These are phyloP conservation scores for Diaprepes abbreviatus DNA, from an alignment of 2,888 invertebrate species.

Conservation along the genomic window DNA sequence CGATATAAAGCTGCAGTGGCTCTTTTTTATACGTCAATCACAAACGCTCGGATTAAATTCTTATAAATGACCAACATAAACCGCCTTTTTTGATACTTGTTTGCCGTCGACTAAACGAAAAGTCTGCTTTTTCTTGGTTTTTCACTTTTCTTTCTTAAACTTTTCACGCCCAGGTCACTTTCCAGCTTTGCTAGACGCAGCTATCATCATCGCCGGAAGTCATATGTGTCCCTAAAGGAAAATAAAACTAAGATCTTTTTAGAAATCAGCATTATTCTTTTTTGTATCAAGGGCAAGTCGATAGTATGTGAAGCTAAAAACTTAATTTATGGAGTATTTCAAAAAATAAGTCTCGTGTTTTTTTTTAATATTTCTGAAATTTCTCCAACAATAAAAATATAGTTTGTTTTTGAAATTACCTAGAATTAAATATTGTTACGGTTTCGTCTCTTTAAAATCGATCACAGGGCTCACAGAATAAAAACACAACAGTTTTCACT, in stretches of 20 bases:
- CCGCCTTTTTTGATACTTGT: background rate
- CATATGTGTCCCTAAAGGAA: background rate
- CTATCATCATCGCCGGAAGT: background rate
- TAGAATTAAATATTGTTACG: no score
- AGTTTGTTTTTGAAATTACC: no score
- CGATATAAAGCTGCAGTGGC: no score
- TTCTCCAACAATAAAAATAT: no score
- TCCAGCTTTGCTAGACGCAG: background rate
- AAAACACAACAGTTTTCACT: no score
- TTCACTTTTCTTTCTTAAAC: background rate
- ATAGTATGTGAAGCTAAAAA: background rate
- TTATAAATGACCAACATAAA: background rate
- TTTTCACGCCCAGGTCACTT: background rate
- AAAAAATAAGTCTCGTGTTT: no score
- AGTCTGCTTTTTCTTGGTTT: background rate
- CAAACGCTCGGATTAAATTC: background rate
- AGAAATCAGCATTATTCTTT: background rate
- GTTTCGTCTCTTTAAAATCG: no score
- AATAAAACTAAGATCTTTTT: background rate
- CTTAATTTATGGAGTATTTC: background rate
- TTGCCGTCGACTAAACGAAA: background rate
- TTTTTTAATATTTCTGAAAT: no score
- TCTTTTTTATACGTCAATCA: background rate
- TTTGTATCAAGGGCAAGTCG: background rate
- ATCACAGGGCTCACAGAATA: no score